Base-by-base conservation (phyloP, 2,888 invertebrate genomes). In the Drosophila borborema region DNA sequence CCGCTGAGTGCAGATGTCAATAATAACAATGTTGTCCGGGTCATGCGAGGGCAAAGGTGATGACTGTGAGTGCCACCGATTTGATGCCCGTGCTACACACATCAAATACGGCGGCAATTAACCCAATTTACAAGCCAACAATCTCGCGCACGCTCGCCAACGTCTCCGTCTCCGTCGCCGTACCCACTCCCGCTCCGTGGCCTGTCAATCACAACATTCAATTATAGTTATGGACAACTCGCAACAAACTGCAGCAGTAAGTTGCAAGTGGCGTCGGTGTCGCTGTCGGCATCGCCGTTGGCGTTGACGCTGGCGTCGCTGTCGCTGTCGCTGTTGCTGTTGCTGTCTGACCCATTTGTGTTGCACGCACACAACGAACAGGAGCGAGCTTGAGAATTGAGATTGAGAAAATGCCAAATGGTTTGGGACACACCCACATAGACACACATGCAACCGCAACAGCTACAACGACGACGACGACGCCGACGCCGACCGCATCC, bases 201-300 rank as follows among this genome's bases (percentile, higher is more conserved):
- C 14, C 49, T 67, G 71, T 61, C 84, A 84, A 84, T 83, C 82
- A 82, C 72, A 82, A 73, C 84, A 80, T 74, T 82, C 84, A 82
- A 82, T 83, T 82, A 86, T 76, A 58, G 64, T 58, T 79, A 73
- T 65, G 80, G 62, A 31, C 63, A 63, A 31, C 65, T 48, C 79
- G 55, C 58, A 58, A 67, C 69, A 64, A 68, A 70, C 59, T 85
- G 86, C 72, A 77, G 40, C 54, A 59, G 45, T 31, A 51, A 55
- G 69, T 56, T 67, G 64, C 67, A 53, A 43, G 41, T 46, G 45
- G 23, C 34, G 51, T 2, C 18, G 28, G 28, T 61, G 64, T 48
- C 18, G 28, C 28, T 61, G 64, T 48, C 16, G 31, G 16, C 54
- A 20, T 31, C 5, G 18, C 31, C 40, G 31, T n/a, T 16, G n/a